These are phyloP conservation scores for Ailuropoda melanoleuca DNA, from an alignment of 2,113 vertebrate genomes.

Conservation along the genomic window DNA sequence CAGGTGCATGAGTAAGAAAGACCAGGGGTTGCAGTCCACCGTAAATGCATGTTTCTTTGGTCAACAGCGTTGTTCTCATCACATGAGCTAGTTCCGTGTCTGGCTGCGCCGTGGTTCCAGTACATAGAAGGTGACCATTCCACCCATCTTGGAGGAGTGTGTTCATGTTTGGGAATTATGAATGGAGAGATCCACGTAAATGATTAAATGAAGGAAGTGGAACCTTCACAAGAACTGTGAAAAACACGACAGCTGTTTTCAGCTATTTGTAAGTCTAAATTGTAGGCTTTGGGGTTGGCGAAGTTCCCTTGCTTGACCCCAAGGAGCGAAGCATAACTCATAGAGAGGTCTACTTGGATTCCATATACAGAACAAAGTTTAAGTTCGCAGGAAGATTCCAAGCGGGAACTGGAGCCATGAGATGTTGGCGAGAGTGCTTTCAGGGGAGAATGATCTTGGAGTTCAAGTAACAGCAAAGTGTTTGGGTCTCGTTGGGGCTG, in stretches of 20 bases:
- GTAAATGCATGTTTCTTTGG: neutral
- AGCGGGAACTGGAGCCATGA: neutral
- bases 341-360: neutral
- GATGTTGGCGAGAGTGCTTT: neutral
- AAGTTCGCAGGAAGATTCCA: neutral
- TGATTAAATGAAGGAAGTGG: neutral
- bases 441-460: neutral
- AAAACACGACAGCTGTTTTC: neutral
- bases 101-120: neutral
- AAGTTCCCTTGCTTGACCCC: neutral
- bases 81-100: too few species aligned
- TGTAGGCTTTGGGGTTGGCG: too few species aligned
- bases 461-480: neutral
- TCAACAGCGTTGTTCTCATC: neutral
- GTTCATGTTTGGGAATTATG: neutral
- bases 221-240: neutral
- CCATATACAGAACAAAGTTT: neutral
- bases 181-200: neutral
- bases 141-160: too few species aligned
- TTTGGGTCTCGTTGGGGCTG: accelerated
- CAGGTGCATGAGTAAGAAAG: neutral
- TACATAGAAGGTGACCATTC: neutral
- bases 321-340: neutral
- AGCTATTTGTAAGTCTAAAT: neutral
- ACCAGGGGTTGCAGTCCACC: accelerated